Evolutionary conservation across 2,113 vertebrate species (phyloP), one percentile per base, ranked within the genome.

Genomic region (Ameiurus melas): DNA sequence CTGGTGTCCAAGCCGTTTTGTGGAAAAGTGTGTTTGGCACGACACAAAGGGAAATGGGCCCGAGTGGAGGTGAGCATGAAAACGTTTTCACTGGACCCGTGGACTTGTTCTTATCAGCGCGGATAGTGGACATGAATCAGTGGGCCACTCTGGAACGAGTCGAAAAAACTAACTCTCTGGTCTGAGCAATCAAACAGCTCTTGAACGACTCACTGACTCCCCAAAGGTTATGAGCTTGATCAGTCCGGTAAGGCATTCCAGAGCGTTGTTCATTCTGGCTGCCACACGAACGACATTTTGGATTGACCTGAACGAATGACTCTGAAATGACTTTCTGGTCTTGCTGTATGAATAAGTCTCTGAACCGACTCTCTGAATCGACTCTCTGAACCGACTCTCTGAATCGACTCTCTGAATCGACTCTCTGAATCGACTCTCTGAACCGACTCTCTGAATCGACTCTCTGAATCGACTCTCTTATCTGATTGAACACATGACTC

Each of bases 11-110:
- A 95, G 79, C 97, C 98, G 20, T 99, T 97, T 92, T 96, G 93
- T 93, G 97, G 98, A 85, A 99, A 97, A 92, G 93, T 97, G 88
- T 99, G 97, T 93, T 93, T 99, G 83, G 96, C 97, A 83, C 94
- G 93, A 80, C 95, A 94, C 92, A 97, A 97, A 95, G 97, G 95
- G 91, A 97, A 96, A 91, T 98, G 95, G 98, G 94, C 96, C 84
- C 96, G 98, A 92, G 97, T 95, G 14, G 97, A 98, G 97, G 98
- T 99, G 95, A 96, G 90, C 3, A 51, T 27, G 12, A 43, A 75
- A 7, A 16, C 13, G 0, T 2, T n/a, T n/a, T 64, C 62, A 25
- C 3, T 64, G 62, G n/a, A n/a, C 25, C 17, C 4, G 27, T 19
- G 39, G 2, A 3, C 4, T 58, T 4, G 9, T 51, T 51, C 22